Conservation (phyloP, 2,113 vertebrate genomes). For the Tamias sibiricus region DNA sequence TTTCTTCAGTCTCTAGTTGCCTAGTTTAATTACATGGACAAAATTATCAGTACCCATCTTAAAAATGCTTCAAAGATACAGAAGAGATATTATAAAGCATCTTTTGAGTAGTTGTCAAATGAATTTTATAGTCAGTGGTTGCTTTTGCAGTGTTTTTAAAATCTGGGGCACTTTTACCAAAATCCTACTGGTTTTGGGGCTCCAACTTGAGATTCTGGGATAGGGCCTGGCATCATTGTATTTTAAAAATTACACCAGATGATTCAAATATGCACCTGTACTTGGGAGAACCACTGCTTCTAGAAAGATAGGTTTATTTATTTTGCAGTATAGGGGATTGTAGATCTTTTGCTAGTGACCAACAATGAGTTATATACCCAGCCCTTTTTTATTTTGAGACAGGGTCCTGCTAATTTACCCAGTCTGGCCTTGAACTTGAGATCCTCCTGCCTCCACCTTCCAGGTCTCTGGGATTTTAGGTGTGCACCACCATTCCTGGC, state of each 20-base stretch:
- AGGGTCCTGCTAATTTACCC: too few relatives aligned
- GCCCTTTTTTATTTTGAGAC: too few relatives aligned
- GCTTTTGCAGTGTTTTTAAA: not conserved
- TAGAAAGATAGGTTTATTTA: too few relatives aligned
- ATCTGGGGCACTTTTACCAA: not conserved
- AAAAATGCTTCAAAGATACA: not conserved
- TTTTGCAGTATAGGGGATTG: too few relatives aligned
- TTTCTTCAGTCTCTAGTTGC: not conserved
- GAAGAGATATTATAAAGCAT: not conserved
- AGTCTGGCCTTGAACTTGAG: too few relatives aligned
- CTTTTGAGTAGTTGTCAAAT: not conserved
- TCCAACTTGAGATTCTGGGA: not conserved
- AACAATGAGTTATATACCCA: too few relatives aligned
- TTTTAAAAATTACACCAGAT: not conserved
- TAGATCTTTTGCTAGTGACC: too few relatives aligned
- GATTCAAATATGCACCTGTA: not conserved
- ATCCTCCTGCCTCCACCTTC: too few relatives aligned
- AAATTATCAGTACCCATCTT: not conserved
- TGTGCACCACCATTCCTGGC: too few relatives aligned
- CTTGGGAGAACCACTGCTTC: not conserved
- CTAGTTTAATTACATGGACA: not conserved
- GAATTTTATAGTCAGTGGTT: not conserved
- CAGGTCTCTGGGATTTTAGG: too few relatives aligned
- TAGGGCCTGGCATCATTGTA: not conserved
- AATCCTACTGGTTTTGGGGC: not conserved